Base-by-base conservation (phyloP, 2,113 vertebrate species). In the Acanthisitta chloris region DNA sequence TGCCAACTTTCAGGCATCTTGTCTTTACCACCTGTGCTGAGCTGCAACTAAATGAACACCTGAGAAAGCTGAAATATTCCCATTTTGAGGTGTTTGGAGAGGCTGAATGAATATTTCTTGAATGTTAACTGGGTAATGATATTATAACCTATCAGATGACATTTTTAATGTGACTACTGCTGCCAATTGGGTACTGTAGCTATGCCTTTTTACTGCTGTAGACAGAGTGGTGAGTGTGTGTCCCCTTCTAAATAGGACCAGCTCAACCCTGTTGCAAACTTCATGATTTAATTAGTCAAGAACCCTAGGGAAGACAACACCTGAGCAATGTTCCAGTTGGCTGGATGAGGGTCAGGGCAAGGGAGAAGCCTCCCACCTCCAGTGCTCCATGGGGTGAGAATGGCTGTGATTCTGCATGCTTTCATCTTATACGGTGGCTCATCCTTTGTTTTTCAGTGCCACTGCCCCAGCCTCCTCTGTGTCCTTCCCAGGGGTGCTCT, bases 371-470 rank as follows among this genome's bases (percentile, higher is more conserved):
- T 70, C 15, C 28, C 17, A 23, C 4, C 5, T 3, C 1, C 26
- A 15, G 17, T 2, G 4, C 23, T 46, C 14, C 61, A 3, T 1
- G 3, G 16, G 5, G 5, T 17, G 16, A 77, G 13, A 3, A 0
- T 3, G 2, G 16, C 9, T 18, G 3, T 10, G 29, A 45, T n/a
- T 46, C 33, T 58, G 6, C 4, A 48, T 0, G 0, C 3, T 82
- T 79, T 28, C 21, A 20, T 8, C 8, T 57, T 29, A 14, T 31
- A 17, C 45, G 43, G 8, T 0, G 3, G 9, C 29, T 67, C 0
- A 0, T 36, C 4, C 9, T 2, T 17, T 49, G 14, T 3, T 1
- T 23, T 48, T 43, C 0, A 0, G n/a, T n/a, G 28, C 16, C 13
- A 36, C 19, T 1, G 2, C 8, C 6, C 1, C 25, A 34, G 14